Conservation (phyloP, 2,888 invertebrate species). For the Ametastegia equiseti region DNA sequence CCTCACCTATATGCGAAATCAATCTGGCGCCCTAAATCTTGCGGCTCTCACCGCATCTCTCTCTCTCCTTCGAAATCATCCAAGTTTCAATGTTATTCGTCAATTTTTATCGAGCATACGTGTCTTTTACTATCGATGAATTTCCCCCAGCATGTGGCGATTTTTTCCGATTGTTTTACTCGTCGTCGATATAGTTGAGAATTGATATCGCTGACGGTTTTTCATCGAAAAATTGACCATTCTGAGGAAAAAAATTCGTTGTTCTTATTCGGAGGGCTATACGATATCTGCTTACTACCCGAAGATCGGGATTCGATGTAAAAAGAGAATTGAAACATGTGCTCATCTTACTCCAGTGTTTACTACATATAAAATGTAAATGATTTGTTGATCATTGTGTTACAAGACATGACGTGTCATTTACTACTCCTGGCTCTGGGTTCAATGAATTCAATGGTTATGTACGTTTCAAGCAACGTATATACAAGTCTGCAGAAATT, state of each 20-base stretch:
- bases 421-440: neutral
- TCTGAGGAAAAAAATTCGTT: too few relatives aligned
- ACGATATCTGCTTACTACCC: neutral
- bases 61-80: neutral
- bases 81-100: neutral
- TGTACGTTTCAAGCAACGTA: neutral
- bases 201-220: too few relatives aligned
- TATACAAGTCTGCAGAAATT: neutral
- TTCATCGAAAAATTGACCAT: too few relatives aligned
- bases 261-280: too few relatives aligned
- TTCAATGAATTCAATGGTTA: neutral
- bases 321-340: neutral
- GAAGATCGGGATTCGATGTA: neutral
- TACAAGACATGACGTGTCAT: slow-evolving; percentile 23
- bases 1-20: slow-evolving; percentile 5
- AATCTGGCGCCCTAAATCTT: slow-evolving; percentile 5
- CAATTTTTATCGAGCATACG: too few relatives aligned
- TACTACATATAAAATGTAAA: slow-evolving; percentile 22
- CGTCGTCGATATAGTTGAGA: too few relatives aligned
- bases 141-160: too few relatives aligned
- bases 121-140: too few relatives aligned
- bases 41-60: neutral
- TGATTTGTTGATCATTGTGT: slow-evolving; percentile 17
- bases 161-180: too few relatives aligned
- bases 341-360: slow-evolving; percentile 4